Conservation (phyloP, 2,113 vertebrate species). For the Pongo abelii region DNA sequence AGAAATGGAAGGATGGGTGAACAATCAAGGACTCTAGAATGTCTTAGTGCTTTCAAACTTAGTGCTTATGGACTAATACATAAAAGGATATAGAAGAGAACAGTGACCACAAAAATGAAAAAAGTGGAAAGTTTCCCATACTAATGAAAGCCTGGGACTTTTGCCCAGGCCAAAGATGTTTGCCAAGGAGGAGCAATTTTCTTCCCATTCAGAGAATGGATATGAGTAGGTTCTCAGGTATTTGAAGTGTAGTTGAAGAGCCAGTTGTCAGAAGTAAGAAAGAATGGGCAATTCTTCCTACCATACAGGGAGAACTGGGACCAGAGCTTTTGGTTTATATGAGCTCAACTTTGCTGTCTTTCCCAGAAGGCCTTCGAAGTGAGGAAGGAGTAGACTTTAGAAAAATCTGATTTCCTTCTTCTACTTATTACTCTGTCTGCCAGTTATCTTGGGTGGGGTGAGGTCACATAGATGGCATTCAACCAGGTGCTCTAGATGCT, state of each 20-base stretch:
- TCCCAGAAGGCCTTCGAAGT: not conserved
- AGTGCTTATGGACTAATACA: not conserved
- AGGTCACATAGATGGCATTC: not conserved
- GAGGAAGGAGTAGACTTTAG: not conserved
- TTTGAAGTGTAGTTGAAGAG: not conserved
- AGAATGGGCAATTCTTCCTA: too few species aligned
- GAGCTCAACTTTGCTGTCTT: not conserved
- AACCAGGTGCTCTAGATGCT: not conserved
- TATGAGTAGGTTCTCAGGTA: not conserved
- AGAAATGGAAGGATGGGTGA: not conserved
- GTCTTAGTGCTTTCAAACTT: not conserved
- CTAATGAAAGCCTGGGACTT: not conserved
- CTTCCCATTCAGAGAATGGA: not conserved
- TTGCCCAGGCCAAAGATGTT: not conserved
- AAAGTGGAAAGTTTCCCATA: not conserved
- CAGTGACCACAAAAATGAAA: not conserved
- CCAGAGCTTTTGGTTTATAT: not conserved
- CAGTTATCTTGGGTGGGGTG: not conserved
- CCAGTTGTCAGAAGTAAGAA: not conserved
- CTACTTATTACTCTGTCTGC: not conserved
- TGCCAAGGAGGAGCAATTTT: not conserved
- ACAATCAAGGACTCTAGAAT: not conserved
- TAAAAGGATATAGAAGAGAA: not conserved
- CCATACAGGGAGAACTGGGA: not conserved
- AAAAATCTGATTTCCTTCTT: not conserved